These are phyloP conservation scores for Papilio helenus DNA, from an alignment of 1,140 invertebrate species.

Conservation along the genomic window DNA sequence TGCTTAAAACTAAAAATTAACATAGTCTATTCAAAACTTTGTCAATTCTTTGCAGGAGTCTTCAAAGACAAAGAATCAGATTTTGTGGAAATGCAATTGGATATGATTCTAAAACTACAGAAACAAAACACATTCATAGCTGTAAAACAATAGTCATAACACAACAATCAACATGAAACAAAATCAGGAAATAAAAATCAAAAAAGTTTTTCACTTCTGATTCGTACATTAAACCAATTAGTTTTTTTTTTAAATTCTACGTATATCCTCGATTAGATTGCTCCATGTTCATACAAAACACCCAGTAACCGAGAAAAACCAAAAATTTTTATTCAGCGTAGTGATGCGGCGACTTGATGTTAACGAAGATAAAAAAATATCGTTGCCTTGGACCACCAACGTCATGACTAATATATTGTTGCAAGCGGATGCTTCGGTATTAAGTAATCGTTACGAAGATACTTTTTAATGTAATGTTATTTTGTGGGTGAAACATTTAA, in stretches of 20 bases:
- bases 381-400: constrained; percentile 39
- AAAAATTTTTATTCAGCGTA: constrained; percentile 42
- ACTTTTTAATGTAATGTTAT: neutral
- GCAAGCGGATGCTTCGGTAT: constrained; percentile 7
- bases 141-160: neutral
- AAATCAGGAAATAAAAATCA: neutral
- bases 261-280: constrained; percentile 28
- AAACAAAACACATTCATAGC: neutral
- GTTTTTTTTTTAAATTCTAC: constrained; percentile 40
- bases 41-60: too few relatives aligned
- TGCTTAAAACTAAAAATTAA: too few relatives aligned
- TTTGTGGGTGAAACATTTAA: neutral
- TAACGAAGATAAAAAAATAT: constrained; percentile 42
- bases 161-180: neutral
- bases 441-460: constrained; percentile 16
- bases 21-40: too few relatives aligned
- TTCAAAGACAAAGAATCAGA: too few relatives aligned
- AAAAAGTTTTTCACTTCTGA: neutral
- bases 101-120: neutral
- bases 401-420: constrained; percentile 21
- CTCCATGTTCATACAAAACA: constrained; percentile 35
- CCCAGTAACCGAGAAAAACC: constrained; percentile 46
- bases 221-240: constrained; percentile 37
- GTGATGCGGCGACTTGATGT: constrained; percentile 47
- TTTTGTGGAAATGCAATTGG: too few relatives aligned